phyloP scores from a whole-genome alignment of 2,113 vertebrate genomes.

The Callipepla californica region DNA sequence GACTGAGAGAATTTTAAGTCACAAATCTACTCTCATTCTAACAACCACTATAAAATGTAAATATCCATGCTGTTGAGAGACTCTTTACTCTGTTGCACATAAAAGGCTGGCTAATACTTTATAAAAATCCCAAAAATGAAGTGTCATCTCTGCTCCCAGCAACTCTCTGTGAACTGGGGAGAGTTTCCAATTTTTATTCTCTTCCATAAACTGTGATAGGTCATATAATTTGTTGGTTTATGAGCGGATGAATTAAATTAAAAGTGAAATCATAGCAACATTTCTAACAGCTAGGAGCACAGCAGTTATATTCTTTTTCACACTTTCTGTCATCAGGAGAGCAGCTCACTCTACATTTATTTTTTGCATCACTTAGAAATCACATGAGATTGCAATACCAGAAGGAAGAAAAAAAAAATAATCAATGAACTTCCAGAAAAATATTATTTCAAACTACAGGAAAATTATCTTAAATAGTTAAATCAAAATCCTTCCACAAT shows the following conservation, averaged over 20 bases:
- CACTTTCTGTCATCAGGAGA: not conserved
- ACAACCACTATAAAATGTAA: not conserved
- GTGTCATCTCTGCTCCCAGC: not conserved
- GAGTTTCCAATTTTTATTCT: not conserved
- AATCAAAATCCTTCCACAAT: not conserved
- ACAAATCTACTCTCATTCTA: not conserved
- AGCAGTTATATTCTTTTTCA: not conserved
- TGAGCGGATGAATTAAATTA: not conserved
- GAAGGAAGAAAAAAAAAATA: accelerated
- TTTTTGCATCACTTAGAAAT: not conserved
- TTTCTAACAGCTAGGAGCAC: not conserved
- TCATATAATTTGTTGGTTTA: not conserved
- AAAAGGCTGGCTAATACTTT: not conserved
- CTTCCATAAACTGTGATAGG: not conserved
- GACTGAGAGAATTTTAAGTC: not conserved
- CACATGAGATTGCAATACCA: not conserved
- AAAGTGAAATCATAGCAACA: not conserved
- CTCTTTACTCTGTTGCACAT: not conserved
- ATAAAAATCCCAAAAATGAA: not conserved
- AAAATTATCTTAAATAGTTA: not conserved
- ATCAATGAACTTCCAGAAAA: not conserved
- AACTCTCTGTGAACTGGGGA: not conserved
- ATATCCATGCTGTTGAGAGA: accelerated
- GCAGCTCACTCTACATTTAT: not conserved
- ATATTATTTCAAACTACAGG: not conserved